Conservation (phyloP, 2,888 invertebrate genomes). For the Apoderus coryli region DNA sequence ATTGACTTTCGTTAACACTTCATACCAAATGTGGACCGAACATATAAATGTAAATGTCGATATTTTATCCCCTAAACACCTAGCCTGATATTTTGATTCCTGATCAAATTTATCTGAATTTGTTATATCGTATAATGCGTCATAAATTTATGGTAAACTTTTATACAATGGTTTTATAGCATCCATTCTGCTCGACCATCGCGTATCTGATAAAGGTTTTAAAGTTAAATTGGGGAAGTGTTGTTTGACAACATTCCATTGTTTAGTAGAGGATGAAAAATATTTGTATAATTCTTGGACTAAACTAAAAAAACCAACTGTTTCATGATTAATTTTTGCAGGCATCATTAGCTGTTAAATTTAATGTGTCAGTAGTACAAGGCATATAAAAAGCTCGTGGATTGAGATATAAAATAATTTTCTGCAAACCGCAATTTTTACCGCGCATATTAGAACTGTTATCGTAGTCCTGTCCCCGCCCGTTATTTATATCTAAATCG, state of each 20-base stretch:
- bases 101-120: slow-evolving; percentile 1
- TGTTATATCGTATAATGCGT: slow-evolving; percentile 2
- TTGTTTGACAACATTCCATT: slow-evolving; percentile 9
- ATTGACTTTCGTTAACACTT: no score
- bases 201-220: slow-evolving; percentile 11
- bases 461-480: slow-evolving; percentile 20
- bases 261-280: slow-evolving; percentile 13
- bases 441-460: slow-evolving; percentile 22
- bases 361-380: slow-evolving; percentile 18
- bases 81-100: slow-evolving; percentile 1
- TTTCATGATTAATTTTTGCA: slow-evolving; percentile 15
- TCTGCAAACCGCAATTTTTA: slow-evolving; percentile 19
- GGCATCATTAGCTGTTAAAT: slow-evolving; percentile 23
- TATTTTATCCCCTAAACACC: slow-evolving; percentile 2
- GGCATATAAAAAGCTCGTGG: slow-evolving; percentile 20
- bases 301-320: slow-evolving; percentile 13
- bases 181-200: slow-evolving; percentile 12
- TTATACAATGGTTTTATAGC: slow-evolving; percentile 9
- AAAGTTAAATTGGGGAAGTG: slow-evolving; percentile 9
- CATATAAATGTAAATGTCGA: no score
- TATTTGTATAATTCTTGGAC: slow-evolving; percentile 16
- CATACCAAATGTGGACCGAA: no score
- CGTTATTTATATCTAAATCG: slow-evolving; percentile 5
- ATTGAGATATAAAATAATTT: slow-evolving; percentile 19
- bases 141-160: slow-evolving; percentile 1